Percentiles rank a stretch among this genome's conserved stretches.
These are phyloP conservation scores for Meloidogyne chitwoodi DNA, from an alignment of 1,140 invertebrate genomes.

Conservation along the genomic window DNA sequence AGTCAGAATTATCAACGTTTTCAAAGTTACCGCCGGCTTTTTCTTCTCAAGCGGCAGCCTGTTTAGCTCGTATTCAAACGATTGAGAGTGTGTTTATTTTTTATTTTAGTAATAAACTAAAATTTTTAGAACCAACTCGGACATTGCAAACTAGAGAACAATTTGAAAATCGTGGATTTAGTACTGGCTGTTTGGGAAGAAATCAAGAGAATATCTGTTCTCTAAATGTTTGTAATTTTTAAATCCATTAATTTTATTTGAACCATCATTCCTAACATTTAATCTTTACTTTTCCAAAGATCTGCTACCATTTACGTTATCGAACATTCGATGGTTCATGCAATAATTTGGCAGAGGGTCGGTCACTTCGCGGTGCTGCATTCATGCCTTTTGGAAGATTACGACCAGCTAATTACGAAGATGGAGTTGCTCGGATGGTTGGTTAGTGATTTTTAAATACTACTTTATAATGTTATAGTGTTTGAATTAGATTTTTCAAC, in stretches of 20 bases:
- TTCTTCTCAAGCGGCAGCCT: neutral
- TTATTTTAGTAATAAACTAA: neutral
- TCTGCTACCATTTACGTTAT: conserved; percentile 38
- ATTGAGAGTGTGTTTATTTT: conserved; percentile 24
- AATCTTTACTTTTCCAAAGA: conserved; percentile 8
- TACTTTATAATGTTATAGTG: no score
- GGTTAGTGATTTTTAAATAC: conserved; percentile 28
- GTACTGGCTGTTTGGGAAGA: conserved; percentile 36
- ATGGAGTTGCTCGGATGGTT: conserved; percentile 34
- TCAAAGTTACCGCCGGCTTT: neutral
- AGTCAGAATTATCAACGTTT: neutral
- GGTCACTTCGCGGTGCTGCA: conserved; percentile 39
- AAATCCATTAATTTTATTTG: neutral
- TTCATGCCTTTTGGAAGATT: conserved; percentile 35
- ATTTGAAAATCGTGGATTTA: conserved; percentile 27
- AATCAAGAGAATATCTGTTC: conserved; percentile 38
- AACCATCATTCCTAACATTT: neutral
- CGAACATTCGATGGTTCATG: conserved; percentile 45
- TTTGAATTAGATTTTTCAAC: no score
- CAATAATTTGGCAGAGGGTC: conserved; percentile 33
- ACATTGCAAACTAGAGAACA: conserved; percentile 31
- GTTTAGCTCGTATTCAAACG: conserved; percentile 26
- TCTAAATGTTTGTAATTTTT: neutral
- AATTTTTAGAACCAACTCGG: conserved; percentile 32
- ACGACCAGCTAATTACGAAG: conserved; percentile 40